phyloP scores from a whole-genome alignment of 2,113 vertebrate genomes.

The Egretta garzetta region DNA sequence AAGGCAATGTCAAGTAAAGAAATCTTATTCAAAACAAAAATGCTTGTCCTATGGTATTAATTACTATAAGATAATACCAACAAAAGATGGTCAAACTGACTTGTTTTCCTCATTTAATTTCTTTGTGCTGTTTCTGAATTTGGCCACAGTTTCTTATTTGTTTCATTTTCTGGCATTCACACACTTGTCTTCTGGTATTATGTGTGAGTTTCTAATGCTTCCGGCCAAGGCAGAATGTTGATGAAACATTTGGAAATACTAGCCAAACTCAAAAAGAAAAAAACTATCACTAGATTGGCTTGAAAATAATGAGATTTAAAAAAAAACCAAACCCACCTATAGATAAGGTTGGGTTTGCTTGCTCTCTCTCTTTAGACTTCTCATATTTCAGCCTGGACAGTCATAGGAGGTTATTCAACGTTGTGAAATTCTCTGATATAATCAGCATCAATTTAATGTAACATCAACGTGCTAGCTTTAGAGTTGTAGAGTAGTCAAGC shows the following conservation, averaged over 20 bases:
- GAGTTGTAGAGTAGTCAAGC: neutral
- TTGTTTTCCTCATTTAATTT: neutral
- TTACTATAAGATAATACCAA: neutral
- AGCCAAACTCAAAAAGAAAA: neutral
- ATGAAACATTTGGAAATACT: neutral
- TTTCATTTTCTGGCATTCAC: neutral
- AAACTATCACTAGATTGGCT: neutral
- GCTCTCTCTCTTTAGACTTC: neutral
- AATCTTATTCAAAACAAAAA: neutral
- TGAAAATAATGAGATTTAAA: neutral
- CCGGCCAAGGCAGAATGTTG: neutral
- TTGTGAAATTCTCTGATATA: neutral
- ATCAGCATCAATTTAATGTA: neutral
- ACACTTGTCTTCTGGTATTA: neutral
- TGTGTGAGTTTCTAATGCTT: neutral
- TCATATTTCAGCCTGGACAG: neutral
- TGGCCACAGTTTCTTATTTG: neutral
- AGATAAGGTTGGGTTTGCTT: neutral
- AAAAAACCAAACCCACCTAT: too few relatives aligned
- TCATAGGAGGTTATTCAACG: neutral
- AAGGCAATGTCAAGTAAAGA: neutral
- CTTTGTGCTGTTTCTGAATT: neutral
- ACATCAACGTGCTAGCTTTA: neutral
- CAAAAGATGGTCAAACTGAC: neutral
- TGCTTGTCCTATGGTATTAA: neutral